These are phyloP conservation scores for Eristalis tenax DNA, from an alignment of 2,888 invertebrate species.

Conservation along the genomic window DNA sequence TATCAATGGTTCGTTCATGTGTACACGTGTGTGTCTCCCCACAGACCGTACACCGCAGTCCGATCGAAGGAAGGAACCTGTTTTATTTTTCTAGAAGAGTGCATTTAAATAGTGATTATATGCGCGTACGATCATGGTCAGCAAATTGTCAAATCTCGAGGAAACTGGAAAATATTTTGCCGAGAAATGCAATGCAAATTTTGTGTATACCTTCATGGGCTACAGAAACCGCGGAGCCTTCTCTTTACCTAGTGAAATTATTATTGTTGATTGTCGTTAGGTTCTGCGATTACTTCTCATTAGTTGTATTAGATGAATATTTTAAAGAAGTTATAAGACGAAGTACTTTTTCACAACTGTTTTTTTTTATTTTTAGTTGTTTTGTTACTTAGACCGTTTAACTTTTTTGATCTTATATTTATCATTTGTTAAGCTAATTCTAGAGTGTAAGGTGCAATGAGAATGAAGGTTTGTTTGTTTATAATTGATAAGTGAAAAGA, in stretches of 20 bases:
- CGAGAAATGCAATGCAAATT: constrained; percentile 51
- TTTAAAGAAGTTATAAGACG: constrained; percentile 32
- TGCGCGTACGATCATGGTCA: not conserved
- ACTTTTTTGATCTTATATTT: constrained; percentile 54
- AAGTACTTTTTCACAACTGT: constrained; percentile 57
- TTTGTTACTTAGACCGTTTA: constrained; percentile 51
- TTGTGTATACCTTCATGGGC: constrained; percentile 27
- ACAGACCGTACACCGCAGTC: constrained; percentile 34
- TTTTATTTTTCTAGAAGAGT: constrained; percentile 31
- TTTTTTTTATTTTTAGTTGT: constrained; percentile 50
- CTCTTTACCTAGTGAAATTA: constrained; percentile 56
- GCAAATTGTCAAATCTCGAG: constrained; percentile 40
- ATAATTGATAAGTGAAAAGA: constrained; percentile 33
- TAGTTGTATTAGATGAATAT: constrained; percentile 59
- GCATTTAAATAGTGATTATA: constrained; percentile 54
- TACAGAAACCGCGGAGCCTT: constrained; percentile 30
- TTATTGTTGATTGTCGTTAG: constrained; percentile 43
- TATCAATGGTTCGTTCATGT: not conserved
- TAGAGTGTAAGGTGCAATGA: constrained; percentile 58
- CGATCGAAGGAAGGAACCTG: constrained; percentile 5
- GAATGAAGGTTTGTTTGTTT: constrained; percentile 38
- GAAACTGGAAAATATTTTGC: constrained; percentile 22
- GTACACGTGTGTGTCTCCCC: constrained; percentile 19
- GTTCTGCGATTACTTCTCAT: constrained; percentile 57
- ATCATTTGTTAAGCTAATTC: constrained; percentile 47